Percentiles rank a stretch among this genome's conserved stretches.
phyloP scores from a whole-genome alignment of 2,113 vertebrate genomes.

The Clarias magur region DNA sequence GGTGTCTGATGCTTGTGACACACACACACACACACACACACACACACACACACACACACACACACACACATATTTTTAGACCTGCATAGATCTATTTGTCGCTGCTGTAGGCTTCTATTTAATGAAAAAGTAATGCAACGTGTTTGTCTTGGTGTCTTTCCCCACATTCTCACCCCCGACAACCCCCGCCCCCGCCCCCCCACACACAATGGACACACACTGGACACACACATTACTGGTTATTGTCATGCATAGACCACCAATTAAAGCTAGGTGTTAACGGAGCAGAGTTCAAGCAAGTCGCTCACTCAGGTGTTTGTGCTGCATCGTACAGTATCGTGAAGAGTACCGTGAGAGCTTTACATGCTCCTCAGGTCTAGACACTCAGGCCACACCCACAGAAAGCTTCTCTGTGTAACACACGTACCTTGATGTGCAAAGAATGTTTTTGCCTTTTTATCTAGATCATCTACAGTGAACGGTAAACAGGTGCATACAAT shows the following conservation, averaged over 20 bases:
- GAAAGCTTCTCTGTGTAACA: background rate
- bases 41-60: conserved; percentile 28
- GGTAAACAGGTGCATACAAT: no score
- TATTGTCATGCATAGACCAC: background rate
- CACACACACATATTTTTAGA: background rate
- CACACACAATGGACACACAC: no score
- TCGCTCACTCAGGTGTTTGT: background rate
- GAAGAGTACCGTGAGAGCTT: background rate
- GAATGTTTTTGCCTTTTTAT: background rate
- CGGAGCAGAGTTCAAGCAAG: background rate
- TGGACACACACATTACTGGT: background rate
- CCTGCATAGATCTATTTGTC: background rate
- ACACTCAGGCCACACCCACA: background rate
- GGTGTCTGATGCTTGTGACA: conserved; percentile 20
- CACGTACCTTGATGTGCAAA: background rate
- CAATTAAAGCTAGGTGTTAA: background rate
- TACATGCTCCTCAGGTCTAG: background rate
- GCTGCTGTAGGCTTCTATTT: conserved; percentile 5
- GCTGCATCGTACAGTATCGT: background rate
- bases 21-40: conserved; percentile 11
- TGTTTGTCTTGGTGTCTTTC: background rate
- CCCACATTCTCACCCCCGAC: background rate
- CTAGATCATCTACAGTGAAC: no score
- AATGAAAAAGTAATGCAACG: background rate
- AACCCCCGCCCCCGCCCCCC: background rate